These are phyloP conservation scores for Notolepis coatsorum DNA, from an alignment of 2,797 vertebrate genomes.

Conservation along the genomic window DNA sequence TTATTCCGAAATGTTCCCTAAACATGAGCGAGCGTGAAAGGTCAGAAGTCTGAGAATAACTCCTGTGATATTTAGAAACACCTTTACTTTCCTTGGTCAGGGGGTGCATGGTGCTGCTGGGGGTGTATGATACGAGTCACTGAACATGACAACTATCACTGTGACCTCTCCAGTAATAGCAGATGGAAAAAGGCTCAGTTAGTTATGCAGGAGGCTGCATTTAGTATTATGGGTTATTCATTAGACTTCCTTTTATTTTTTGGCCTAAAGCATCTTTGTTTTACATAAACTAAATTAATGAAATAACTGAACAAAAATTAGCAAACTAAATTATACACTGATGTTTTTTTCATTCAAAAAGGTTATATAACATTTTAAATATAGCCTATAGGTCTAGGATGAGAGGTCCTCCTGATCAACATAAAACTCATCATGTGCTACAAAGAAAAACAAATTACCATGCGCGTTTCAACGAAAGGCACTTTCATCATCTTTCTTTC, in stretches of 20 bases:
- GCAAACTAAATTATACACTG: neutral
- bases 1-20: conserved; percentile 74
- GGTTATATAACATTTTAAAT: too few species aligned
- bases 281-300: neutral
- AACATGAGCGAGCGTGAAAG: conserved; percentile 67
- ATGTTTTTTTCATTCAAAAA: neutral
- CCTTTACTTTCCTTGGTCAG: conserved; percentile 55
- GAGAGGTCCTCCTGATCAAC: too few species aligned
- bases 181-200: conserved; percentile 28
- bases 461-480: neutral
- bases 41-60: conserved; percentile 74
- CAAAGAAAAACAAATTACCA: neutral
- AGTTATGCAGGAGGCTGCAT: conserved; percentile 44
- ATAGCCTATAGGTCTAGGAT: too few species aligned
- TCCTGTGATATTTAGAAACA: conserved; percentile 69
- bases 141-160: conserved; percentile 53
- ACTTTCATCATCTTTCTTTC: conserved; percentile 7
- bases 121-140: conserved; percentile 55
- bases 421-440: conserved; percentile 2
- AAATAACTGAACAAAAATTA: neutral
- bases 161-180: conserved; percentile 55
- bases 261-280: conserved; percentile 11
- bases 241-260: conserved; percentile 7
- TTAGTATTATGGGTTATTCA: conserved; percentile 23
- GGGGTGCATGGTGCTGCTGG: conserved; percentile 40